These are phyloP conservation scores for Oryzias melastigma DNA, from an alignment of 2,113 vertebrate species.

Conservation along the genomic window DNA sequence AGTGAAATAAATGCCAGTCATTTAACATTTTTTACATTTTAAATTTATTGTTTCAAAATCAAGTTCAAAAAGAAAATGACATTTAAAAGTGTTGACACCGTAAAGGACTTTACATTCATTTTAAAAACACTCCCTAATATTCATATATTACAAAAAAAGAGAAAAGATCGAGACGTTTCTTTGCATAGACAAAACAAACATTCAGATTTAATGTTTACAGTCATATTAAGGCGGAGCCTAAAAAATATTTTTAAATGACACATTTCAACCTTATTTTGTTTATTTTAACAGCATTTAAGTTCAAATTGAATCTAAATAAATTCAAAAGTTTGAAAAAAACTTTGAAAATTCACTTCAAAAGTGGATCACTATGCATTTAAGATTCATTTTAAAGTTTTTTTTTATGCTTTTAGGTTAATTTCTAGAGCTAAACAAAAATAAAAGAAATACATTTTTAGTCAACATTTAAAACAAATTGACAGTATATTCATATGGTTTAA, in stretches of 20 bases:
- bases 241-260: background rate
- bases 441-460: background rate
- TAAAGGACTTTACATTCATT: conserved; percentile 63
- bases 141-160: conserved; percentile 82
- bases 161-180: conserved; percentile 65
- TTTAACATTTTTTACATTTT: no score
- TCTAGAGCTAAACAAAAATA: background rate
- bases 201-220: conserved; percentile 67
- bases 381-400: no score
- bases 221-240: background rate
- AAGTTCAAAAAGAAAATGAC: conserved; percentile 63
- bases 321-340: no score
- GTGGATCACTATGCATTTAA: no score
- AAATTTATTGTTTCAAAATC: conserved; percentile 56
- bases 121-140: conserved; percentile 44
- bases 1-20: no score
- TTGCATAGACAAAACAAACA: conserved; percentile 83
- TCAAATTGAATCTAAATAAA: no score
- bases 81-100: conserved; percentile 55
- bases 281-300: no score
- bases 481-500: no score
- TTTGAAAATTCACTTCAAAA: no score
- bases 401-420: no score
- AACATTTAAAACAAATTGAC: no score
- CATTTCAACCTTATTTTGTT: background rate